Percentiles rank a stretch among this genome's conserved stretches.
Evolutionary conservation across 2,113 vertebrate genomes (phyloP).

Genomic region (Aphelocoma coerulescens): DNA sequence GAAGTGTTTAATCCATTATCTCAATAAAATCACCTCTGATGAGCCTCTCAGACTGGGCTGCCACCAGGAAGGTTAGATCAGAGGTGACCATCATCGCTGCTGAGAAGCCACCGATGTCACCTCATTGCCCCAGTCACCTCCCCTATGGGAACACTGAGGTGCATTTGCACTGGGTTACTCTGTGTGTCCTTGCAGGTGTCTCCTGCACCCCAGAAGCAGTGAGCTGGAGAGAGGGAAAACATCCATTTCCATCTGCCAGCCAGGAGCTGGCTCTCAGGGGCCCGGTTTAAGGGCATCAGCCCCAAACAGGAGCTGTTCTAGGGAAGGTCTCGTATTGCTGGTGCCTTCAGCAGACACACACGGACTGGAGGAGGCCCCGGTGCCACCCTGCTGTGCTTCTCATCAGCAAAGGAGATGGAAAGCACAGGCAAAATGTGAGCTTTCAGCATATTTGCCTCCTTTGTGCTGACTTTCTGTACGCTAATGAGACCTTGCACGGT

Average conservation of each 20-base stretch:
- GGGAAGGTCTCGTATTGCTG: background rate
- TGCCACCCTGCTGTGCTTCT: background rate
- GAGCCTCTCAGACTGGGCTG: constrained; percentile 5
- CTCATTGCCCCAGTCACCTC: background rate
- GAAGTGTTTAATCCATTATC: constrained; percentile 27
- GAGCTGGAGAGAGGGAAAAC: background rate
- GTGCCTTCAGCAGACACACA: background rate
- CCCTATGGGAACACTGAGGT: accelerated
- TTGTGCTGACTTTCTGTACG: background rate
- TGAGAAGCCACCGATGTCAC: background rate
- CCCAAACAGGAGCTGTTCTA: background rate
- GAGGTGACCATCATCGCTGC: background rate
- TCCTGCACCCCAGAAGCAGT: accelerated
- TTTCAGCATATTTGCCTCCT: background rate
- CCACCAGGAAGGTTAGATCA: constrained; percentile 33
- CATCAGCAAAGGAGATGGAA: background rate
- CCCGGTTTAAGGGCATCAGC: background rate
- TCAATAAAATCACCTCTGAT: constrained; percentile 36
- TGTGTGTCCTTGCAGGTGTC: background rate
- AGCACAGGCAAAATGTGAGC: background rate
- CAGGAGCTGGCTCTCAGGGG: background rate
- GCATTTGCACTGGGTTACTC: background rate
- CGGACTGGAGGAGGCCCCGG: background rate
- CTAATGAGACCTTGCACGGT: background rate
- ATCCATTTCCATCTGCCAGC: background rate